These are phyloP conservation scores for Dermatophagoides farinae DNA, from an alignment of 1,140 invertebrate species.

Conservation along the genomic window DNA sequence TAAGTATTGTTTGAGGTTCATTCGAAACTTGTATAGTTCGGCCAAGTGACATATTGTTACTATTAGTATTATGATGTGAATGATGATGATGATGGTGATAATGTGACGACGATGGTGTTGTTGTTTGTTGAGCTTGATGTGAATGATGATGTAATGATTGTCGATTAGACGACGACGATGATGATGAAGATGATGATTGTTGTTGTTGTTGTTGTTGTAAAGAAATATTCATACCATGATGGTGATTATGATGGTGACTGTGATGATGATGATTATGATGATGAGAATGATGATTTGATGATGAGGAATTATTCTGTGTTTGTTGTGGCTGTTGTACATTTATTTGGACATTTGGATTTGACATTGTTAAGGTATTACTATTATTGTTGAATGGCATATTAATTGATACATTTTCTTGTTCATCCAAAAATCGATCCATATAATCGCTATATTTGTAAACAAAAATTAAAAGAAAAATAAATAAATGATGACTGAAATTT, in stretches of 20 bases:
- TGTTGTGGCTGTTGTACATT: neutral
- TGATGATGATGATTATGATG: neutral
- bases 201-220: neutral
- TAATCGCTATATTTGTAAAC: slow-evolving; percentile 39
- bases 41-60: too few relatives aligned
- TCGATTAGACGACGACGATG: neutral
- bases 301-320: neutral
- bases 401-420: slow-evolving; percentile 36
- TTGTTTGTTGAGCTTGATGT: neutral
- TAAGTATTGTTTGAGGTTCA: neutral
- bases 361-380: neutral
- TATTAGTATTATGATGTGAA: too few relatives aligned
- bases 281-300: neutral
- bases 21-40: neutral
- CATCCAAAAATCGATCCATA: slow-evolving; percentile 64
- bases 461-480: neutral
- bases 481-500: neutral
- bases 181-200: neutral
- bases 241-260: neutral
- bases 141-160: neutral
- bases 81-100: too few relatives aligned
- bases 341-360: too few relatives aligned
- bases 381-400: neutral
- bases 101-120: neutral
- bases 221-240: neutral